phyloP scores from a whole-genome alignment of 2,113 vertebrate genomes.

The Centropus unirufus region DNA sequence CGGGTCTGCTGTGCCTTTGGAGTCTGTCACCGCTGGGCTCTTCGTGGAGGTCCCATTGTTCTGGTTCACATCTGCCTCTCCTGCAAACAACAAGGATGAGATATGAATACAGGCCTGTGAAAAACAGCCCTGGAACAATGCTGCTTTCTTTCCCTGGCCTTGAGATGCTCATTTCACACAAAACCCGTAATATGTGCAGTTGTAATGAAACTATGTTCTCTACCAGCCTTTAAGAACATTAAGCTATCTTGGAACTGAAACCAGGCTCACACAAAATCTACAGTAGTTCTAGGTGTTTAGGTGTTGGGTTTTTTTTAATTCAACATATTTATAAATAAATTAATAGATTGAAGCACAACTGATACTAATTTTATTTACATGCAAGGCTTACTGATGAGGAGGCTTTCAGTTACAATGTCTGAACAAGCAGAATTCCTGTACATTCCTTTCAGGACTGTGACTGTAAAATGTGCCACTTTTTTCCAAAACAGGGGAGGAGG shows the following conservation, averaged over 20 bases:
- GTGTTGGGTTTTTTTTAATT: neutral
- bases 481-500: neutral
- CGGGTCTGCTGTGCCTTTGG: conserved; percentile 86
- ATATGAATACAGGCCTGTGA: conserved; percentile 87
- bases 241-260: conserved; percentile 23
- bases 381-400: neutral
- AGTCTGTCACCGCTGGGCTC: conserved; percentile 93
- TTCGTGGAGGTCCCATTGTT: conserved; percentile 93
- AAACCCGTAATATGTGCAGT: conserved; percentile 39
- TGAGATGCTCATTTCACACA: conserved; percentile 69
- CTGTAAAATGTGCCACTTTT: neutral
- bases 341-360: neutral
- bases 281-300: neutral
- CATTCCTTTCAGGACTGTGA: neutral
- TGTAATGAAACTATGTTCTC: conserved; percentile 9
- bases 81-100: conserved; percentile 95
- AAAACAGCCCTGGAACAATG: conserved; percentile 84
- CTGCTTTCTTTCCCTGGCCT: conserved; percentile 75
- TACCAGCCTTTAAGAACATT: neutral
- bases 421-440: neutral
- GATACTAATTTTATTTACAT: neutral
- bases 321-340: neutral
- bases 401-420: neutral
- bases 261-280: neutral
- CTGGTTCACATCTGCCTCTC: conserved; percentile 93